Evolutionary conservation across 2,888 invertebrate species (phyloP).

Genomic region (Alviniconcha strummeri): DNA sequence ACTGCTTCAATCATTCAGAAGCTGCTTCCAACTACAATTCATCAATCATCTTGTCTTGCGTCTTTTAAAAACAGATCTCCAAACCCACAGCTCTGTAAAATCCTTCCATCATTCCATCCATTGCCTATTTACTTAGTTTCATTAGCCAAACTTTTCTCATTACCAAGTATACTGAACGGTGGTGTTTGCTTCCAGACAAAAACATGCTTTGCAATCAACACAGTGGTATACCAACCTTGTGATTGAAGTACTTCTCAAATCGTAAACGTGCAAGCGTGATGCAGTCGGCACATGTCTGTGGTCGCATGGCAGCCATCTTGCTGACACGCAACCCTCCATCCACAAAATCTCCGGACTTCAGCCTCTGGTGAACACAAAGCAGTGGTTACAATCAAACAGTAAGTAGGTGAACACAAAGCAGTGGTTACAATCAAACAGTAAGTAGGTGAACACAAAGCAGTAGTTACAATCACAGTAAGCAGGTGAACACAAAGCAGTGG

Average conservation of each 20-base stretch:
- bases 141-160: too few species aligned
- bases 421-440: neutral
- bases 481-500: neutral
- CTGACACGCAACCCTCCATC: slow-evolving; percentile 65
- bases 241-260: slow-evolving; percentile 74
- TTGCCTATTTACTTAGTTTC: too few species aligned
- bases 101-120: too few species aligned
- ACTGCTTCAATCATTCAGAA: too few species aligned
- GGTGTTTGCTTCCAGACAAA: too few species aligned
- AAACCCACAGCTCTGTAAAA: too few species aligned
- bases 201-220: too few species aligned
- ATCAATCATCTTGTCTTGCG: too few species aligned
- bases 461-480: neutral
- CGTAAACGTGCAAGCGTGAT: slow-evolving; percentile 68
- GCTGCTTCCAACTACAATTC: too few species aligned
- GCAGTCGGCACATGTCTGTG: slow-evolving; percentile 66
- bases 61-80: too few species aligned
- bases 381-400: neutral
- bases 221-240: slow-evolving; percentile 60
- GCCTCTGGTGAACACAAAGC: slow-evolving; percentile 45
- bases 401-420: neutral
- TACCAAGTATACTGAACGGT: too few species aligned
- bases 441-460: neutral
- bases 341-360: slow-evolving; percentile 55
- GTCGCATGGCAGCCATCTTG: slow-evolving; percentile 58